Percentiles rank a stretch among this genome's conserved stretches.
Evolutionary conservation across 1,140 invertebrate genomes (phyloP).

Genomic region (Probaryconus sp.): DNA sequence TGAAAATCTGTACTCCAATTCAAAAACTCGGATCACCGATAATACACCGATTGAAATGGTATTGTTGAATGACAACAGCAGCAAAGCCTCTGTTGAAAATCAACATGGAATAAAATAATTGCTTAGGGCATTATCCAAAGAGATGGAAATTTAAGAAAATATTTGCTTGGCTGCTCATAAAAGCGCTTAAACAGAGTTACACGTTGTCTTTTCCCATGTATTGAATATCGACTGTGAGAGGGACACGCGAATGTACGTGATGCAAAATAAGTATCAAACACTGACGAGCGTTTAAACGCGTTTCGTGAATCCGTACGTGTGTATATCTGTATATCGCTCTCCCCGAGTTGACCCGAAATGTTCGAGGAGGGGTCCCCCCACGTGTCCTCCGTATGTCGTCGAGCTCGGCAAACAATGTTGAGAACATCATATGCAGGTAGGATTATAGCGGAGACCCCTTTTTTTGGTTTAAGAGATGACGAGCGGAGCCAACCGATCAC

Average conservation of each 20-base stretch:
- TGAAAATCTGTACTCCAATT: no score
- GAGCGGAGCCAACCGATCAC: slow-evolving; percentile 48
- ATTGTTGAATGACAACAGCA: no score
- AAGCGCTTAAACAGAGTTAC: slow-evolving; percentile 41
- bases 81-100: slow-evolving; percentile 6
- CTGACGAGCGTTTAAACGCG: slow-evolving; percentile 55
- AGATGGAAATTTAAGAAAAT: slow-evolving; percentile 38
- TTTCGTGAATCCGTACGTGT: slow-evolving; percentile 60
- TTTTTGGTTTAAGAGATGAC: slow-evolving; percentile 69
- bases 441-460: slow-evolving; percentile 75
- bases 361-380: slow-evolving; percentile 64
- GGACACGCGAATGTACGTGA: not conserved
- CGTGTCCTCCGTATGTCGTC: slow-evolving; percentile 69
- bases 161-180: slow-evolving; percentile 27
- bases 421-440: slow-evolving; percentile 78
- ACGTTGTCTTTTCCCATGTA: slow-evolving; percentile 55
- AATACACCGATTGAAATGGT: no score
- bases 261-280: no score
- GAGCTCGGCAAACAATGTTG: slow-evolving; percentile 68
- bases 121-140: slow-evolving; percentile 7
- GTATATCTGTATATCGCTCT: slow-evolving; percentile 32
- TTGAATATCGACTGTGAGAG: slow-evolving; percentile 30
- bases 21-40: no score
- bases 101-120: slow-evolving; percentile 24
- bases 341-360: slow-evolving; percentile 5